These are phyloP conservation scores for Nephrocerus scutellatus DNA, from an alignment of 2,888 invertebrate species.

Conservation along the genomic window DNA sequence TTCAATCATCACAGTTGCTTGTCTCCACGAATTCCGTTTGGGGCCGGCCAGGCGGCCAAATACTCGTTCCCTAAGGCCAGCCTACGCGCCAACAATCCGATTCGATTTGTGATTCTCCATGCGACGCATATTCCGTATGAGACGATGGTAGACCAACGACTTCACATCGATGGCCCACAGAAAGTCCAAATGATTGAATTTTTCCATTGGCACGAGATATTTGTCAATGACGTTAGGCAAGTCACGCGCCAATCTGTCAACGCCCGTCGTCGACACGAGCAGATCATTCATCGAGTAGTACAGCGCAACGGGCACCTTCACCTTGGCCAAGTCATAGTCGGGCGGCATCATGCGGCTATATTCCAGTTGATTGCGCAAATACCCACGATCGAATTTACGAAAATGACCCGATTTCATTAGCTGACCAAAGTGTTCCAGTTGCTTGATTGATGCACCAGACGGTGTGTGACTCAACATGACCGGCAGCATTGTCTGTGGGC, in stretches of 20 bases:
- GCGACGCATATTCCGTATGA: slow-evolving; percentile 40
- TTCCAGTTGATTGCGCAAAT: slow-evolving; percentile 46
- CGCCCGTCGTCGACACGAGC: slow-evolving; percentile 55
- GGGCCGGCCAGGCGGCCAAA: too few species aligned
- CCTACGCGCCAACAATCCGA: slow-evolving; percentile 30
- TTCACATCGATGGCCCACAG: slow-evolving; percentile 52
- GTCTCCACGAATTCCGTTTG: too few species aligned
- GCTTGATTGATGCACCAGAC: slow-evolving; percentile 47
- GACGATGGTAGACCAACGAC: slow-evolving; percentile 48
- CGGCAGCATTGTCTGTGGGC: slow-evolving; percentile 45
- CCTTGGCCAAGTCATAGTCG: slow-evolving; percentile 50
- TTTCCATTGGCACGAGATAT: slow-evolving; percentile 52
- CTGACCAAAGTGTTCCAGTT: slow-evolving; percentile 48
- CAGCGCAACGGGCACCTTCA: slow-evolving; percentile 53
- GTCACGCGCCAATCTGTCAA: slow-evolving; percentile 49
- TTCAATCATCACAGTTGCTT: too few species aligned
- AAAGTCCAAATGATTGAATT: slow-evolving; percentile 55
- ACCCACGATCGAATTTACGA: slow-evolving; percentile 48
- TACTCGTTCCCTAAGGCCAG: too few species aligned
- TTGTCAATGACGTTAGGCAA: slow-evolving; percentile 53
- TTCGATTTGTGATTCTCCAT: slow-evolving; percentile 41
- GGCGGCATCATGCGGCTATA: slow-evolving; percentile 52
- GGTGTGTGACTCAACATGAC: slow-evolving; percentile 48
- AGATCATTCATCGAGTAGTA: slow-evolving; percentile 59
- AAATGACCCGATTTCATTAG: slow-evolving; percentile 46